phyloP scores from a whole-genome alignment of 2,797 vertebrate genomes.

The Emydoidea blandingii region DNA sequence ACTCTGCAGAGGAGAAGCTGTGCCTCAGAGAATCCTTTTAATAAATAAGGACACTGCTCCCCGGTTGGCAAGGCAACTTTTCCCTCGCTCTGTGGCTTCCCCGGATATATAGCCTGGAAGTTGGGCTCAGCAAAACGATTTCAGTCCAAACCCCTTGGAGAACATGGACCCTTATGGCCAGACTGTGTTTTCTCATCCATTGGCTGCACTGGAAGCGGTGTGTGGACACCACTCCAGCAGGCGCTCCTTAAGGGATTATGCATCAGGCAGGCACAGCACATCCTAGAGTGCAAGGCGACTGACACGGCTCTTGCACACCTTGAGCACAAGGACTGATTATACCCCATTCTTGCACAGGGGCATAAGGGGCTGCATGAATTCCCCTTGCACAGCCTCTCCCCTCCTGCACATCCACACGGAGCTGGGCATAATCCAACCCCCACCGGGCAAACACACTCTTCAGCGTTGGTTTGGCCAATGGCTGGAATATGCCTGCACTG shows the following conservation, averaged over 20 bases:
- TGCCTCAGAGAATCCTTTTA: background rate
- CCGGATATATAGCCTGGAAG: background rate
- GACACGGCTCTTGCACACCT: background rate
- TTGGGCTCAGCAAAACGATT: background rate
- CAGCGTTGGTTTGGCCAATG: background rate
- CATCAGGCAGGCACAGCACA: too few species aligned
- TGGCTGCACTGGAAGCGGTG: background rate
- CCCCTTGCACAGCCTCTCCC: background rate
- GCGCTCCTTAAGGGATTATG: background rate
- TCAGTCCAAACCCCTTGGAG: background rate
- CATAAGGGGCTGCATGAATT: conserved; percentile 14
- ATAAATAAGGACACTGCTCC: background rate
- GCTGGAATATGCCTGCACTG: background rate
- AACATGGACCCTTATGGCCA: background rate
- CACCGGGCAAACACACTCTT: background rate
- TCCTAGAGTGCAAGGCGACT: background rate
- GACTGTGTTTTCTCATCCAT: background rate
- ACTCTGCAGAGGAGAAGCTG: background rate
- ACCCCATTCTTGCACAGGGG: background rate
- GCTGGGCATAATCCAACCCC: background rate
- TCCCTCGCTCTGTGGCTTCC: background rate
- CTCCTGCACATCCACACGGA: background rate
- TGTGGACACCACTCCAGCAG: too few species aligned
- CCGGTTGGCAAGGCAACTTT: background rate
- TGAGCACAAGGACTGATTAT: background rate